phyloP scores from a whole-genome alignment of 1,140 invertebrate genomes.

The Brachionus plicatilis region DNA sequence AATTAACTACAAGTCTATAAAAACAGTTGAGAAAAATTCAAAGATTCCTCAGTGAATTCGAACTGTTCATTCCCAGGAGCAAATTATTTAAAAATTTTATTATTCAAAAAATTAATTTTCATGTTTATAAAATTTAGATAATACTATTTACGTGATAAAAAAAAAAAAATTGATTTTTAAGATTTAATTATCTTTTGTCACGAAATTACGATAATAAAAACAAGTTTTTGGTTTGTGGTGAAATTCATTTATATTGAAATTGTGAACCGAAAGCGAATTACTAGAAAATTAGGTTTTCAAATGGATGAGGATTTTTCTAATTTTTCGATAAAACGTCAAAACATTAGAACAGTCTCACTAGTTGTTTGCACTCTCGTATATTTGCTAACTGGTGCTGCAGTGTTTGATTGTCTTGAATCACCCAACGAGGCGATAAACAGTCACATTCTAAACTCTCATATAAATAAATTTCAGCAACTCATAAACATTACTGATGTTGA shows the following conservation, averaged over 20 bases:
- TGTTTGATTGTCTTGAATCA: conserved; percentile 27
- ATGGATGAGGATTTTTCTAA: conserved; percentile 11
- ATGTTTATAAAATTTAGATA: background rate
- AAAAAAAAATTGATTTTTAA: background rate
- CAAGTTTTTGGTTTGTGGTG: background rate
- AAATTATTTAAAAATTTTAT: background rate
- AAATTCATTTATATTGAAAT: background rate
- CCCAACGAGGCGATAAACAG: background rate
- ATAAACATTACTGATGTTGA: conserved; percentile 1
- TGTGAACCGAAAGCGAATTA: background rate
- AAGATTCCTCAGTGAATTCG: background rate
- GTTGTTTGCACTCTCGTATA: conserved; percentile 32
- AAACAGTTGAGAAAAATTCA: no score
- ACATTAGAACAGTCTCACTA: conserved; percentile 13
- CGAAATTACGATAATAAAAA: background rate
- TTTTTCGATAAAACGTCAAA: conserved; percentile 35
- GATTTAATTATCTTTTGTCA: background rate
- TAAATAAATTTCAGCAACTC: background rate
- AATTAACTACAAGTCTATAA: no score
- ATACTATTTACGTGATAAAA: background rate
- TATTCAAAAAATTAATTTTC: background rate
- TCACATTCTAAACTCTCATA: background rate
- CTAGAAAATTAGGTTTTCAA: background rate
- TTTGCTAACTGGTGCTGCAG: conserved; percentile 32
- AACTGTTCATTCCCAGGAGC: background rate